Base-by-base conservation (phyloP, 2,113 vertebrate species). In the Sinocyclocheilus rhinocerous region DNA sequence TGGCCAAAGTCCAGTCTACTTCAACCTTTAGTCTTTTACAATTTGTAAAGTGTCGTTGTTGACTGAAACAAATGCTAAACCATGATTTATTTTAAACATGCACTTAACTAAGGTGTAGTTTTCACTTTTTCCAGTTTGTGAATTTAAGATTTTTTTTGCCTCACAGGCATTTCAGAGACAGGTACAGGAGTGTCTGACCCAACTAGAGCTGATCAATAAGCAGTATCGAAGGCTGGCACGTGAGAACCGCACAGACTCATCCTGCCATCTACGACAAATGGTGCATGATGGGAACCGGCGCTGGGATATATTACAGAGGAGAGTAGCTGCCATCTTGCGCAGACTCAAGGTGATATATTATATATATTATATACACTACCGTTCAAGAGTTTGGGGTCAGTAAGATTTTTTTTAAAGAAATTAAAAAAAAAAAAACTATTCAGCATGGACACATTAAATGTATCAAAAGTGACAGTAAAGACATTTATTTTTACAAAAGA, bases 191-290 rank as follows among this genome's bases (percentile, higher is more conserved):
- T 96, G 93, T 86, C 92, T 99, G 89, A 99, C 98, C 22, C 98
- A 99, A 90, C 94, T 99, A 85, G 98, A 99, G 73, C 96, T 99
- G 81, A 98, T 99, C 93, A 99, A 99, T 90, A 99, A 99, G 88
- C 98, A 99, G 12, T 99, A 99, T 90, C 96, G 98, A 1, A 96
- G 98, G 7, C 93, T 99, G 91, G 98, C 98, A 77, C 94, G 98
- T 0, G 98, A 99, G 93, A 99, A 99, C 88, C 98, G 98, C 89
- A 99, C 98, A 0, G 98, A 99, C 84, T 95, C 97, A 0, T 93
- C 94, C 1, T 95, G 96, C 86, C 94, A 92, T 63, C 97, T 99
- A 45, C 95, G 95, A 70, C 96, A 98, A 90, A 99, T 97, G 97
- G 97, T 99, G 86, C 97, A 99, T 1, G 95, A 99, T 87, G 98